Conservation (phyloP, 92 coral and sea anemone genomes). For the Micromussa lordhowensis region DNA sequence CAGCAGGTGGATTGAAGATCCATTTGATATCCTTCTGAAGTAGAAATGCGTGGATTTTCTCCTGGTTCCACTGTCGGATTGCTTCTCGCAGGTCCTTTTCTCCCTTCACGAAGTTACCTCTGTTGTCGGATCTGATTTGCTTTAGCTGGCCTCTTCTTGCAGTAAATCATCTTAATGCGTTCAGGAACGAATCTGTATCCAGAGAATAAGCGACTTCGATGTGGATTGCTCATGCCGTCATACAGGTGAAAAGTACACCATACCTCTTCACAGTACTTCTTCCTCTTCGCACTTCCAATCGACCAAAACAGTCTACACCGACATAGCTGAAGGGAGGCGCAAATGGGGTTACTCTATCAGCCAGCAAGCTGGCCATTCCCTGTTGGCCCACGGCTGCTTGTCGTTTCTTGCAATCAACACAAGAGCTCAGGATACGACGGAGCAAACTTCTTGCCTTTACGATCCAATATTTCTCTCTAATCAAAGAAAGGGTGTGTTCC, state of each 20-base stretch:
- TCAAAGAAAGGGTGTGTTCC: slow-evolving; percentile 58
- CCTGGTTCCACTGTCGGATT: slow-evolving; percentile 30
- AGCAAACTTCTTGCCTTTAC: slow-evolving; percentile 58
- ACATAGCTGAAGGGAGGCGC: slow-evolving; percentile 65
- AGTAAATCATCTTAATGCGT: slow-evolving; percentile 32
- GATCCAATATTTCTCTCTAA: slow-evolving; percentile 64
- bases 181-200: slow-evolving; percentile 48
- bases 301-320: slow-evolving; percentile 70
- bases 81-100: slow-evolving; percentile 42
- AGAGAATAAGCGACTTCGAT: slow-evolving; percentile 49
- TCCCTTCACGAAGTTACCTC: slow-evolving; percentile 39
- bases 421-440: slow-evolving; percentile 39
- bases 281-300: slow-evolving; percentile 42
- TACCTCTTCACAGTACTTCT: slow-evolving; percentile 50
- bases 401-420: slow-evolving; percentile 62
- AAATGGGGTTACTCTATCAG: slow-evolving; percentile 53
- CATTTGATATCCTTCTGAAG: slow-evolving; percentile 47
- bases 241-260: slow-evolving; percentile 44
- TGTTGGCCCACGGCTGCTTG: slow-evolving; percentile 49
- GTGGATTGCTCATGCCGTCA: slow-evolving; percentile 40
- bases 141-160: slow-evolving; percentile 46
- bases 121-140: slow-evolving; percentile 44
- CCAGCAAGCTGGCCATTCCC: slow-evolving; percentile 63
- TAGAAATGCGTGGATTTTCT: slow-evolving; percentile 44
- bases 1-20: too few relatives aligned